Base-by-base conservation (phyloP, 2,888 invertebrate genomes). In the Acanthosepion esculentum region DNA sequence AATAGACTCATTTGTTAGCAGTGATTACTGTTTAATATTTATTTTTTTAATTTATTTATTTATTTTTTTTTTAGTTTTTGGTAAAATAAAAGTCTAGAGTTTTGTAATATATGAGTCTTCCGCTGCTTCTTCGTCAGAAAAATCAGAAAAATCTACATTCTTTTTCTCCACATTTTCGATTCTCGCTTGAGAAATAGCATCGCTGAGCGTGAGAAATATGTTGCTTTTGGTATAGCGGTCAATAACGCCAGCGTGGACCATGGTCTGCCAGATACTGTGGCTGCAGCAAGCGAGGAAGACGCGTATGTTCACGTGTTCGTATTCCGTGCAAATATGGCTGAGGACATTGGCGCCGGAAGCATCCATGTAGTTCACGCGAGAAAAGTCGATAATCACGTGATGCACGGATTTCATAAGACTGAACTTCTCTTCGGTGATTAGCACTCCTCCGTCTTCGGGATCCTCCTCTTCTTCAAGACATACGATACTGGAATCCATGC, bases 301-400 rank as follows among this genome's bases (percentile, higher is more conserved):
- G 94, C 96, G 96, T 78, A 97, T 96, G 95, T 96, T 96, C 6
- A 97, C 97, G 95, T 97, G 97, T 7, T 95, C 96, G 94, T 96
- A 97, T 94, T 97, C 97, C 50, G 95, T 95, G 94, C 95, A 96
- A 95, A 97, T 96, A 94, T 97, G 96, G 78, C 96, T 95, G 91
- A 97, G 95, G 4, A 96, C 96, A 95, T 96, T 96, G 50, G 96
- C 96, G n/a, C 97, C 97, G 10, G 97, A 96, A 48, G 96, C 96
- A 94, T 97, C 97, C 94, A 97, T 95, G 95, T 97, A 97, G 94
- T 97, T 97, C 50, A 96, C 95, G 91, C 96, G 96, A 15, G 96
- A 95, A 94, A 96, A 96, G 95, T 97, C 97, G 93, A 97, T 94
- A 94, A 97, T 96, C 50, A 97, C 95, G 95, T 96, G 96, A 95